Base-by-base conservation (phyloP, 2,888 invertebrate genomes). In the Chironomus riparius region DNA sequence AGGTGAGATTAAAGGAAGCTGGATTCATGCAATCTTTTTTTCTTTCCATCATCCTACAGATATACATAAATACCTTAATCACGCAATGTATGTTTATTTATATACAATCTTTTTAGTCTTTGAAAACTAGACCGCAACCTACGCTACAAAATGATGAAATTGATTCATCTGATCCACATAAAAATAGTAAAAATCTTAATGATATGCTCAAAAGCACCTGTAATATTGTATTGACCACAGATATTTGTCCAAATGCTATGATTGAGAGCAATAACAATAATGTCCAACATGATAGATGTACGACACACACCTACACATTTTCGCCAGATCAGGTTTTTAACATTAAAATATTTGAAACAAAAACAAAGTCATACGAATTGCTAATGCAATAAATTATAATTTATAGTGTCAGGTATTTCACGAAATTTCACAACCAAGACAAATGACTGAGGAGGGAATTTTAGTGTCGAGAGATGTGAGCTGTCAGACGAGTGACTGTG, bases 151-250 rank as follows among this genome's bases (percentile, higher is more conserved):
- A 24, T 5, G 24, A 65, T 65, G 22, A 22, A 21, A 21, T 21
- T 65, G 24, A 68, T 68, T 68, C 68, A 47, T 68, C 65, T 3
- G 21, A 47, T 13, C 50, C 7, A 7, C 21, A 71, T 21, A 22
- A 47, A 13, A 70, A 22, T 28, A 18, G 61, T 24, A 15, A 15
- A 65, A 56, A 10, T 6, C 90, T 90, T 80, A 38, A 38, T 10
- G 38, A 38, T 38, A 38, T 38, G 38, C 38, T 38, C 10, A 87
- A 86, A 78, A 91, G 90, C 82, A 90, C 90, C 0, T 91, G 90
- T 80, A 90, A 87, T 80, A 91, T 91, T 76, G 86, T 88, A 13
- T 84, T 91, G 68, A 86, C 85, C 78, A 81, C 84, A 56, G 82
- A 84, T 12, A 69, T 76, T 28, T 74, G 74, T 12, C 74, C 65